These are phyloP conservation scores for Gila orcuttii DNA, from an alignment of 2,113 vertebrate species.

Conservation along the genomic window DNA sequence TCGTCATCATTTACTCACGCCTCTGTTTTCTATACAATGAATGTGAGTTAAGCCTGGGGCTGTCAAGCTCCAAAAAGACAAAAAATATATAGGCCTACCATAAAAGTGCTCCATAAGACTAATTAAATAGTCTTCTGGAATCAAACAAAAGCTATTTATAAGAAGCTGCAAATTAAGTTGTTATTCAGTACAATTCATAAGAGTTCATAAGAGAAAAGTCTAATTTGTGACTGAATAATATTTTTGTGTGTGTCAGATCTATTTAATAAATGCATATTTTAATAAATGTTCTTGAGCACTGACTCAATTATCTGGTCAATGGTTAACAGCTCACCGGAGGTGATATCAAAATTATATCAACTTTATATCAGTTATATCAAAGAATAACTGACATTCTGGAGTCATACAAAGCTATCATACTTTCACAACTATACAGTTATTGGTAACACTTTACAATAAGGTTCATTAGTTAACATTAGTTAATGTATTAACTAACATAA, in stretches of 20 bases:
- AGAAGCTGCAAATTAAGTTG: not conserved
- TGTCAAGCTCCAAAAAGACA: not conserved
- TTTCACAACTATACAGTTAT: too few relatives aligned
- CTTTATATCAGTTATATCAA: too few relatives aligned
- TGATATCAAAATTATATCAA: too few relatives aligned
- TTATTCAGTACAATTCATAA: too few relatives aligned
- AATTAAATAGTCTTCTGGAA: too few relatives aligned
- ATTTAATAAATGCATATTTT: not conserved
- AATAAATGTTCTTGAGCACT: not conserved
- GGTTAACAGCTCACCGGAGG: not conserved
- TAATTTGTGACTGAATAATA: not conserved
- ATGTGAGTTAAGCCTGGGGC: not conserved
- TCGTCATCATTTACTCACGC: not conserved
- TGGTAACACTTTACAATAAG: too few relatives aligned
- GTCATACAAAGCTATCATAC: not conserved
- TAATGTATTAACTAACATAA: too few relatives aligned
- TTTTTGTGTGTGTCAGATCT: not conserved
- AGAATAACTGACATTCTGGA: not conserved
- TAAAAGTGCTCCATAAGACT: not conserved
- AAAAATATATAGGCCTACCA: not conserved
- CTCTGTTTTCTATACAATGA: not conserved
- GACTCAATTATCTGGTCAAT: not conserved
- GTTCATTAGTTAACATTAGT: too few relatives aligned
- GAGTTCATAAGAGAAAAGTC: not conserved
- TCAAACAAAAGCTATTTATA: too few relatives aligned